These are phyloP conservation scores for Ammodramus savannarum DNA, from an alignment of 2,113 vertebrate species.

Conservation along the genomic window DNA sequence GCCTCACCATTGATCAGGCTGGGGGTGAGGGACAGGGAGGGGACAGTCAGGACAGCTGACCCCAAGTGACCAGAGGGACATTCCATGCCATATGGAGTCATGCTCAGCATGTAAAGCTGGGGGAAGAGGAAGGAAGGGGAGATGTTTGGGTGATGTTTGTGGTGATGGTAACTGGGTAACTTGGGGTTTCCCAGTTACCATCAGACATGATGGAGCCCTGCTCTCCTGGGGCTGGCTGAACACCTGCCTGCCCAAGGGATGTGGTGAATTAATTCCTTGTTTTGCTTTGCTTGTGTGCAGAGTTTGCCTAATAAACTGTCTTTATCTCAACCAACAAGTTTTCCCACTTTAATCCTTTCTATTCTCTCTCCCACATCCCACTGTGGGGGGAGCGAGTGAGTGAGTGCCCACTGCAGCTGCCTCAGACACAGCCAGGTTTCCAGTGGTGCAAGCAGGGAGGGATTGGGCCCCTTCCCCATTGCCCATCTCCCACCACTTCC, in stretches of 20 bases:
- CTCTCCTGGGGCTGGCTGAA: not conserved
- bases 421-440: not conserved
- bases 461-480: not conserved
- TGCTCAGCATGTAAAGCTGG: not conserved
- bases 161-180: not conserved
- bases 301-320: not conserved
- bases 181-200: not conserved
- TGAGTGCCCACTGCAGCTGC: not conserved
- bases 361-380: not conserved
- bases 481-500: not conserved
- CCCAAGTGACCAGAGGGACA: not conserved
- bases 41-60: not conserved
- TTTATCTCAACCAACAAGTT: not conserved
- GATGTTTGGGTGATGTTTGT: not conserved
- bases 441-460: not conserved
- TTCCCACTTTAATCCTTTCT: not conserved
- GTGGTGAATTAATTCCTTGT: fast-evolving
- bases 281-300: not conserved
- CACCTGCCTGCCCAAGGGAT: not conserved
- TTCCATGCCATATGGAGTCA: not conserved
- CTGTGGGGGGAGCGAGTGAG: not conserved
- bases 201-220: not conserved
- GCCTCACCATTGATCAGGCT: not conserved
- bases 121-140: not conserved
- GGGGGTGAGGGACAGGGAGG: not conserved